phyloP scores from a whole-genome alignment of 2,797 vertebrate genomes.

The Clarias pachynema region DNA sequence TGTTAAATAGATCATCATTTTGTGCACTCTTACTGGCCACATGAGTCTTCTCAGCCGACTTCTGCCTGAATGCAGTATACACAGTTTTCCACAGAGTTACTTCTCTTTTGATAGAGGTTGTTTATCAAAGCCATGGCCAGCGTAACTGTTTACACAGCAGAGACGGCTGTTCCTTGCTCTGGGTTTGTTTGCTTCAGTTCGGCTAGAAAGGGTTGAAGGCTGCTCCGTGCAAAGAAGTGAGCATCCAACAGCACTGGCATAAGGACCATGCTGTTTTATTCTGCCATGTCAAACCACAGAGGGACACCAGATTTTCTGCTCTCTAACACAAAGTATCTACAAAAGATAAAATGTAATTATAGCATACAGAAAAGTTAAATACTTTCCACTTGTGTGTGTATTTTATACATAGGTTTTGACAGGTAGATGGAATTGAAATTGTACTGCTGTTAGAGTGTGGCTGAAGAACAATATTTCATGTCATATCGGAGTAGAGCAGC shows the following conservation, averaged over 20 bases:
- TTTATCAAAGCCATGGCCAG: constrained; percentile 8
- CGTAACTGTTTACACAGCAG: constrained; percentile 43
- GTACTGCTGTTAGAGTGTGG: constrained; percentile 60
- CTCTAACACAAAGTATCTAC: constrained; percentile 33
- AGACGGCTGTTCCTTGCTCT: constrained; percentile 36
- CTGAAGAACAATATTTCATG: constrained; percentile 67
- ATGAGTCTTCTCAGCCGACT: constrained; percentile 12
- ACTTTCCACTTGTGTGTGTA: neutral
- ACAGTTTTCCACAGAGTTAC: constrained; percentile 13
- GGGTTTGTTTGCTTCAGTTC: constrained; percentile 35
- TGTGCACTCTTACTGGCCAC: constrained; percentile 21
- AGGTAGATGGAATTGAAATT: constrained; percentile 57
- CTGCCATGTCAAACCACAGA: constrained; percentile 50
- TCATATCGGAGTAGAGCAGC: constrained; percentile 53
- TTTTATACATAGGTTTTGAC: neutral
- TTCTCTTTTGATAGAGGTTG: constrained; percentile 35
- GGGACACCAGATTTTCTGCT: constrained; percentile 54
- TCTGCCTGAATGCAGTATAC: constrained; percentile 6
- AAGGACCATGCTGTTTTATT: constrained; percentile 24
- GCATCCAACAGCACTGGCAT: constrained; percentile 31
- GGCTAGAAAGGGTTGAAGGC: constrained; percentile 58
- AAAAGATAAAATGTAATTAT: constrained; percentile 3
- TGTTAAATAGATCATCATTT: constrained; percentile 54
- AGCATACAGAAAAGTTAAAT: constrained; percentile 6
- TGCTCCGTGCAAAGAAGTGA: constrained; percentile 48